Conservation (phyloP, 2,888 invertebrate species). For the Belgica antarctica region DNA sequence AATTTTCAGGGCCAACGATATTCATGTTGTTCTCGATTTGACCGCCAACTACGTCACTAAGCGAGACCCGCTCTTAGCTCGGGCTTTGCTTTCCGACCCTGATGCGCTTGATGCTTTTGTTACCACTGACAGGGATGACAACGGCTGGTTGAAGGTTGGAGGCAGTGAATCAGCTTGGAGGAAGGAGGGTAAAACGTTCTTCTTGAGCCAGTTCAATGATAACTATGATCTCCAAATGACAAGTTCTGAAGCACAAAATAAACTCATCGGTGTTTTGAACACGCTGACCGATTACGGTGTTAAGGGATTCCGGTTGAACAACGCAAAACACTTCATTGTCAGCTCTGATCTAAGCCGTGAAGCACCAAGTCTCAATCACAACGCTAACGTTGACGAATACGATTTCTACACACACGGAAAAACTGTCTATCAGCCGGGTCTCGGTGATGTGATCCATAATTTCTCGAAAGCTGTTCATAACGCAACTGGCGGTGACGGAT, state of each 20-base stretch:
- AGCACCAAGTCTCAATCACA: conserved; percentile 49
- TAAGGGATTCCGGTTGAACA: conserved; percentile 70
- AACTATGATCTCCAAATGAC: conserved; percentile 81
- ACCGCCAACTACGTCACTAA: conserved; percentile 70
- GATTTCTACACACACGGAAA: conserved; percentile 64
- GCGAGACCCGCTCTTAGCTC: conserved; percentile 68
- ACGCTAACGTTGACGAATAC: conserved; percentile 55
- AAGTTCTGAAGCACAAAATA: conserved; percentile 63
- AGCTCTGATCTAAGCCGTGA: conserved; percentile 60
- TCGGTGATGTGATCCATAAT: conserved; percentile 61
- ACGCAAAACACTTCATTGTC: conserved; percentile 66
- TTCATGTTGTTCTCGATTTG: conserved; percentile 70
- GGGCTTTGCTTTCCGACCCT: conserved; percentile 63
- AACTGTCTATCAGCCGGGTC: conserved; percentile 63
- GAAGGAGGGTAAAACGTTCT: conserved; percentile 60
- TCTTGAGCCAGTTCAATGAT: conserved; percentile 72
- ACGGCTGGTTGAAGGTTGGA: conserved; percentile 44
- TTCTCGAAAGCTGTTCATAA: conserved; percentile 66
- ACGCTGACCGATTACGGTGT: conserved; percentile 75
- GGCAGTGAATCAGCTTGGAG: conserved; percentile 67
- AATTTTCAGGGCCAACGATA: conserved; percentile 50
- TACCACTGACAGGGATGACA: neutral
- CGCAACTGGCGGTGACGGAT: conserved; percentile 56
- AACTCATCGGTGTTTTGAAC: conserved; percentile 65
- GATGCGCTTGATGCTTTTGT: conserved; percentile 62